Evolutionary conservation across 2,797 vertebrate genomes (phyloP).

Genomic region (Pipistrellus nathusii): DNA sequence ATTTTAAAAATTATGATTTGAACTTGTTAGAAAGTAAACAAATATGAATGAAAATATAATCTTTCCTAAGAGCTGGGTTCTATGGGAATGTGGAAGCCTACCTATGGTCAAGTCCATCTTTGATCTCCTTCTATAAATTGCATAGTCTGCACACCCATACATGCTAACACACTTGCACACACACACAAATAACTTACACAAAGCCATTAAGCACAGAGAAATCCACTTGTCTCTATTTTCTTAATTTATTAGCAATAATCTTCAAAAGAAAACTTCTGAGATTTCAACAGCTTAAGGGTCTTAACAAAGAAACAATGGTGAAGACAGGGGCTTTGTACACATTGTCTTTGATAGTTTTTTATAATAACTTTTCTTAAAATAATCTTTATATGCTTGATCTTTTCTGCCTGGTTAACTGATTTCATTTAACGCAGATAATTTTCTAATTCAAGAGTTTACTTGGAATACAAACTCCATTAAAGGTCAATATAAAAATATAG

Average conservation of each 20-base stretch:
- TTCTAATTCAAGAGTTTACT: constrained; percentile 19
- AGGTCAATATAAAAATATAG: constrained; percentile 81
- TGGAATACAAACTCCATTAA: constrained; percentile 62
- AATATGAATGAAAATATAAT: constrained; percentile 28
- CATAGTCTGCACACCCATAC: not conserved
- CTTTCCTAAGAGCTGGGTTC: not conserved
- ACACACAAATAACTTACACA: not conserved
- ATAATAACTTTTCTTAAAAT: constrained; percentile 43
- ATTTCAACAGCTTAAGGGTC: not conserved
- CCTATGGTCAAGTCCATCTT: not conserved
- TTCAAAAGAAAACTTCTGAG: constrained; percentile 2
- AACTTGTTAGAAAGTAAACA: constrained; percentile 36
- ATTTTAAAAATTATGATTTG: constrained; percentile 33
- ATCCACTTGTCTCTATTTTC: constrained; percentile 15
- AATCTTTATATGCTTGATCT: constrained; percentile 1
- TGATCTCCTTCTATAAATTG: not conserved
- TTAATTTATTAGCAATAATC: constrained; percentile 58
- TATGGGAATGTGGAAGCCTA: not conserved
- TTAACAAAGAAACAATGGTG: constrained; percentile 11
- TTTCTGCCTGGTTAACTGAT: not conserved
- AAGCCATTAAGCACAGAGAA: constrained; percentile 15
- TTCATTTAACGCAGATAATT: constrained; percentile 48
- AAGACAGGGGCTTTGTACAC: not conserved
- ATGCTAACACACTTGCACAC: not conserved
- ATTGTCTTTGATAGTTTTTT: not conserved